Conservation (phyloP, 1,140 invertebrate species). For the Trialeurodes vaporariorum region DNA sequence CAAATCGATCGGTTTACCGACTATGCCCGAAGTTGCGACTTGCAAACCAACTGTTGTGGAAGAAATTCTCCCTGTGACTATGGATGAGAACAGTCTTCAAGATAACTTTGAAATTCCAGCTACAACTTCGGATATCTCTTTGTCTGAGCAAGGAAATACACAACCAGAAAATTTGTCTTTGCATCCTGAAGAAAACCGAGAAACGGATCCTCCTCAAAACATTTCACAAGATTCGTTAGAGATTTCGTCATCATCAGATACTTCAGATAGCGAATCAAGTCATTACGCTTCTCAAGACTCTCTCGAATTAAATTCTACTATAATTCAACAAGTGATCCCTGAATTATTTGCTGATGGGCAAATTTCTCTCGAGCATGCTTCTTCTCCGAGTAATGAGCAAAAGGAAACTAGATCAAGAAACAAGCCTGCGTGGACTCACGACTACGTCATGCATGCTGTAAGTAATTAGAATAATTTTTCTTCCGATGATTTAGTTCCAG, state of each 20-base stretch:
- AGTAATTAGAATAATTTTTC: too few species aligned
- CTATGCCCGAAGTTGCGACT: not conserved
- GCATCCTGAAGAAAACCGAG: not conserved
- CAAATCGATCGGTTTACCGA: too few species aligned
- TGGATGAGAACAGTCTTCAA: not conserved
- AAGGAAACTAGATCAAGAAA: too few species aligned
- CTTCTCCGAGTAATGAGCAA: too few species aligned
- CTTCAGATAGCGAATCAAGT: not conserved
- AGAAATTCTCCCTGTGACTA: not conserved
- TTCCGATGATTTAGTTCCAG: too few species aligned
- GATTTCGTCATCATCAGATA: not conserved
- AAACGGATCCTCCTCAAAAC: too few species aligned
- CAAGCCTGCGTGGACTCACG: too few species aligned
- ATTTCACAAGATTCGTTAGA: not conserved
- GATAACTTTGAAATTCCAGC: not conserved
- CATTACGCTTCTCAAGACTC: not conserved
- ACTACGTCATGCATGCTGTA: too few species aligned
- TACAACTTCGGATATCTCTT: too few species aligned
- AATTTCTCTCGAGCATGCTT: too few species aligned
- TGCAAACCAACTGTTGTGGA: not conserved
- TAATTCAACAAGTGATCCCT: not conserved
- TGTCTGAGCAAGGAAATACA: too few species aligned
- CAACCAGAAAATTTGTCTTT: too few species aligned
- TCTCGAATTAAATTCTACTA: not conserved
- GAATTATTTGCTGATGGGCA: not conserved